phyloP scores from a whole-genome alignment of 2,797 vertebrate species.

The Dallia pectoralis region DNA sequence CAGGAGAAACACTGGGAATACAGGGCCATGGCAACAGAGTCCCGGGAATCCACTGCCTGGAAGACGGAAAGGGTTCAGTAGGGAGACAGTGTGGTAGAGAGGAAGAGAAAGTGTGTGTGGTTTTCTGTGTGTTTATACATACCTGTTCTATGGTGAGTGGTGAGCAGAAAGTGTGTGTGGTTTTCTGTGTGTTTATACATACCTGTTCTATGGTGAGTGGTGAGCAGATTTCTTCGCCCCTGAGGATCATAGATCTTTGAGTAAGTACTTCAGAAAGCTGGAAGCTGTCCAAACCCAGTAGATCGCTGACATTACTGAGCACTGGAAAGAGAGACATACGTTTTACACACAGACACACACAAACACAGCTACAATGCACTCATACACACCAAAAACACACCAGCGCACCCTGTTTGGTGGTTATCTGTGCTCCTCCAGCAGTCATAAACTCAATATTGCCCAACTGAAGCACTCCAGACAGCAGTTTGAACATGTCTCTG shows the following conservation, averaged over 20 bases:
- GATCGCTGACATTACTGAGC: slow-evolving; percentile 82
- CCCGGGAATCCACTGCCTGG: slow-evolving; percentile 88
- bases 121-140: slow-evolving; percentile 10
- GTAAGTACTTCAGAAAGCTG: slow-evolving; percentile 91
- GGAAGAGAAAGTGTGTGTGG: not conserved
- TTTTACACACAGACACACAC: slow-evolving; percentile 12
- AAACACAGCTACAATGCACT: not conserved
- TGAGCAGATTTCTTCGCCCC: slow-evolving; percentile 93
- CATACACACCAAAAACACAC: not conserved
- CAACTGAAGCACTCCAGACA: slow-evolving; percentile 88
- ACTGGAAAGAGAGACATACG: slow-evolving; percentile 64
- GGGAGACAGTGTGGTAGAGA: not conserved
- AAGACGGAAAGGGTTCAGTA: not conserved
- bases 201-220: slow-evolving; percentile 93
- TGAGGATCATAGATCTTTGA: slow-evolving; percentile 91
- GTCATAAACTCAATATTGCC: slow-evolving; percentile 93
- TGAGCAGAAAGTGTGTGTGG: slow-evolving; percentile 73
- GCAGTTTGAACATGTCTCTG: slow-evolving; percentile 88
- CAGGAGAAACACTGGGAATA: slow-evolving; percentile 94
- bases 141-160: slow-evolving; percentile 93
- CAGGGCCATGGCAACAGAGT: slow-evolving; percentile 91
- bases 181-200: slow-evolving; percentile 12
- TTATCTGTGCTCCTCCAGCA: slow-evolving; percentile 89
- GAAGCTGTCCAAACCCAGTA: slow-evolving; percentile 88
- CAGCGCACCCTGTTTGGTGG: slow-evolving; percentile 83